These are phyloP conservation scores for Callocephalon fimbriatum DNA, from an alignment of 2,113 vertebrate species.

Conservation along the genomic window DNA sequence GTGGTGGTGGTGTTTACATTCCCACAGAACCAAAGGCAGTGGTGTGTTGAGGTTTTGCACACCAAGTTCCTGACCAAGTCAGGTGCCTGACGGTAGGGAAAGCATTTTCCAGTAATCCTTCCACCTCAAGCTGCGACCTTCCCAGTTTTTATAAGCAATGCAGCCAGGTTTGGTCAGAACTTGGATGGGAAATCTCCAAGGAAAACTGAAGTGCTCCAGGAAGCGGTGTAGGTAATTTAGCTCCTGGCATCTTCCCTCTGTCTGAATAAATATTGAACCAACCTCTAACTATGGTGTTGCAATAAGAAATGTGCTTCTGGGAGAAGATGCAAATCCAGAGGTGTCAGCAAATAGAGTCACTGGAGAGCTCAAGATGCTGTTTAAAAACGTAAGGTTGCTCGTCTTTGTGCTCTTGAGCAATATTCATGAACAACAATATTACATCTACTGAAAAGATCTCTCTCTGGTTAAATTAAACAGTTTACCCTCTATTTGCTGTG, in stretches of 20 bases:
- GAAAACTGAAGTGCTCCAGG: conserved; percentile 8
- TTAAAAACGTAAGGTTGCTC: background rate
- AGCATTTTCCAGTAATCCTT: background rate
- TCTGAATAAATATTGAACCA: conserved; percentile 44
- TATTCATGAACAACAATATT: accelerated
- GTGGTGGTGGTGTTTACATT: background rate
- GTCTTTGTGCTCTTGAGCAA: background rate
- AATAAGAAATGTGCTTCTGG: background rate
- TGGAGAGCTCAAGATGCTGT: background rate
- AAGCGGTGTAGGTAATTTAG: conserved; percentile 7
- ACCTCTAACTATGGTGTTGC: background rate
- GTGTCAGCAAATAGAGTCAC: background rate
- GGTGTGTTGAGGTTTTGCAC: background rate
- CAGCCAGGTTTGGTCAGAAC: background rate
- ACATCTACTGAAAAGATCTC: background rate
- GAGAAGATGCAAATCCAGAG: background rate
- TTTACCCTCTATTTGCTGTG: background rate
- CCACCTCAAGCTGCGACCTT: background rate
- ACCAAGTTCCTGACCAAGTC: background rate
- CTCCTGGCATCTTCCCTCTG: background rate
- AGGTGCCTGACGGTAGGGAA: background rate
- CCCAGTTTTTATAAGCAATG: background rate
- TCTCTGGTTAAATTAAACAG: background rate
- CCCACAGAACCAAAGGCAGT: background rate
- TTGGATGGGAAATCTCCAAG: conserved; percentile 41